Conservation (phyloP, 1,140 invertebrate genomes). For the Hormaphis cornu region DNA sequence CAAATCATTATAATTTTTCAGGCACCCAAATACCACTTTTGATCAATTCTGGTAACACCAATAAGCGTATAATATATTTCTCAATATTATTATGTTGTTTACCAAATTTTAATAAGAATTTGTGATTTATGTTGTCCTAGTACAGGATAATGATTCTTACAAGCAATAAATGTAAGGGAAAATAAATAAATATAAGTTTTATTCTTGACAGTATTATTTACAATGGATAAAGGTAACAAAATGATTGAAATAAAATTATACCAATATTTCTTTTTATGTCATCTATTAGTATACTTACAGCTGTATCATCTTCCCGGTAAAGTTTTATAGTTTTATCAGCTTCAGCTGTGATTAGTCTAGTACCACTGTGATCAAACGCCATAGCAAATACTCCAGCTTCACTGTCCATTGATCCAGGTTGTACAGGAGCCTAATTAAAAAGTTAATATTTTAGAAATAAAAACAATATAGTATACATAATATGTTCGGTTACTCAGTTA, state of each 20-base stretch:
- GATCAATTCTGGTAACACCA: too few species aligned
- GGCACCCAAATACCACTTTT: too few species aligned
- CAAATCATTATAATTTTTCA: too few species aligned
- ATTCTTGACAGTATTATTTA: neutral
- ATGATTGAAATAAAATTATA: neutral
- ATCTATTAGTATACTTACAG: slow-evolving; percentile 48
- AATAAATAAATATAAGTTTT: slow-evolving; percentile 25
- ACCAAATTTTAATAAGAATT: too few species aligned
- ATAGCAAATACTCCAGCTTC: slow-evolving; percentile 95
- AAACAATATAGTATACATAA: neutral
- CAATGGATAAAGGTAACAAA: neutral
- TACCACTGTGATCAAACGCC: slow-evolving; percentile 88
- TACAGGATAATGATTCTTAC: too few species aligned
- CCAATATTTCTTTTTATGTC: neutral
- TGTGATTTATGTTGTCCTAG: too few species aligned
- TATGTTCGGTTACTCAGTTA: too few species aligned
- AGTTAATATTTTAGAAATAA: neutral
- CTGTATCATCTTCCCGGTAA: slow-evolving; percentile 94
- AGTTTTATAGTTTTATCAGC: slow-evolving; percentile 99
- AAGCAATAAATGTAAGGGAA: too few species aligned
- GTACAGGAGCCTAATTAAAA: slow-evolving; percentile 68
- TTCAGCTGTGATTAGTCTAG: slow-evolving; percentile 88
- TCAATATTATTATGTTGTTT: too few species aligned
- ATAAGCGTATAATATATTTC: too few species aligned
- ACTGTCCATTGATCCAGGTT: slow-evolving; percentile 99